phyloP scores from a whole-genome alignment of 2,797 vertebrate species.

The Ciconia nigra region DNA sequence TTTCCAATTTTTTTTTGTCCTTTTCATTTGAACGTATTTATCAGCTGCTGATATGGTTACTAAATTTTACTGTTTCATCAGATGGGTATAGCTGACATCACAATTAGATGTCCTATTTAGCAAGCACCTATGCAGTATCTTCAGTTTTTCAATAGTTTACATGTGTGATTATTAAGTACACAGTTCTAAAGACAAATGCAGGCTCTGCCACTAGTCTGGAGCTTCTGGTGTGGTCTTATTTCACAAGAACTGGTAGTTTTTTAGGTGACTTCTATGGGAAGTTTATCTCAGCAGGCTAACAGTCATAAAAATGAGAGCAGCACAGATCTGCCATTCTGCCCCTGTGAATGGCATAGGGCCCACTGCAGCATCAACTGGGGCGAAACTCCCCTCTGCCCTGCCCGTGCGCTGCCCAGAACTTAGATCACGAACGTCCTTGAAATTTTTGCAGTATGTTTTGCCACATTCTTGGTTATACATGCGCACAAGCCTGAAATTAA shows the following conservation, averaged over 20 bases:
- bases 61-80: background rate
- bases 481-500: background rate
- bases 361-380: background rate
- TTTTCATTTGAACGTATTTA: background rate
- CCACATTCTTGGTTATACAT: background rate
- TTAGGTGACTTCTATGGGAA: background rate
- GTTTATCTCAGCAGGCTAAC: background rate
- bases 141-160: background rate
- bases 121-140: background rate
- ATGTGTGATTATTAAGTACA: background rate
- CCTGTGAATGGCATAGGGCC: too few relatives aligned
- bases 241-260: background rate
- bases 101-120: background rate
- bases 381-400: background rate
- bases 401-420: rapidly evolving
- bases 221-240: background rate
- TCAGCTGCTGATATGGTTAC: background rate
- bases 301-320: background rate
- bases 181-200: background rate
- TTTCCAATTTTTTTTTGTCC: rapidly evolving
- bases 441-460: background rate
- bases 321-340: too few relatives aligned
- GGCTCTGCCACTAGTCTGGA: background rate
- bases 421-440: background rate
- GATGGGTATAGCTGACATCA: background rate